phyloP scores from a whole-genome alignment of 2,113 vertebrate species.

The Cyphomyrus discorhynchus region DNA sequence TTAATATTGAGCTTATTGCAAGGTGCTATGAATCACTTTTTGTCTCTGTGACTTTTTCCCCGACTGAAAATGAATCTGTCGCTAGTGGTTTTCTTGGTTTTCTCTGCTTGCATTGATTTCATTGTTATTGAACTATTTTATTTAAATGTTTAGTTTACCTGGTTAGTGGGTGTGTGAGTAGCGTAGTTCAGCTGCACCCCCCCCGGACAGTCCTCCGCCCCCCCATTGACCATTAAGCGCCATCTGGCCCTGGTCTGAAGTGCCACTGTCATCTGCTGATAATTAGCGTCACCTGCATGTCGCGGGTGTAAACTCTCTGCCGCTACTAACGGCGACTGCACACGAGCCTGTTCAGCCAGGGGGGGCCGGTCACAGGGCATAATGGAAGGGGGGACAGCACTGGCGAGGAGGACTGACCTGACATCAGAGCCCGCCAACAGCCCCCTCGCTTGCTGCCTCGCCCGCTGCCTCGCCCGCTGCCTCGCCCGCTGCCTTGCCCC shows the following conservation, averaged over 20 bases:
- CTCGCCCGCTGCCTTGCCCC: background rate
- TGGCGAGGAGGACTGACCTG: slow-evolving; percentile 6
- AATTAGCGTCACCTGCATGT: slow-evolving; percentile 83
- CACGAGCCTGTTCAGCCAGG: slow-evolving; percentile 42
- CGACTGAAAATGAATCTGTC: background rate
- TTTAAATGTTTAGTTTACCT: background rate
- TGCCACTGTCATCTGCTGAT: slow-evolving; percentile 78
- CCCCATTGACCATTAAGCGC: slow-evolving; percentile 71
- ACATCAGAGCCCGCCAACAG: slow-evolving; percentile 33
- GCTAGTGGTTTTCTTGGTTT: background rate
- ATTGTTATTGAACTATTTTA: background rate
- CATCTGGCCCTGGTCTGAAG: slow-evolving; percentile 75
- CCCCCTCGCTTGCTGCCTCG: background rate
- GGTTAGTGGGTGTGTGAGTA: background rate
- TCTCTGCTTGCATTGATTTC: background rate
- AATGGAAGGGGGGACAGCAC: background rate
- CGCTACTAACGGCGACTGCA: slow-evolving; percentile 44
- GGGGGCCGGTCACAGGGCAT: background rate
- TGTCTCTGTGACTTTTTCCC: background rate
- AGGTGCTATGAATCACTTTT: background rate
- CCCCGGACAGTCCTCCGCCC: slow-evolving; percentile 49
- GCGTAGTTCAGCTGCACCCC: too few species aligned
- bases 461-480: background rate
- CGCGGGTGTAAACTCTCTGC: slow-evolving; percentile 61
- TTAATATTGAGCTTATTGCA: background rate